These are phyloP conservation scores for Actinia equina DNA, from an alignment of 64 coral and sea anemone genomes.

Conservation along the genomic window DNA sequence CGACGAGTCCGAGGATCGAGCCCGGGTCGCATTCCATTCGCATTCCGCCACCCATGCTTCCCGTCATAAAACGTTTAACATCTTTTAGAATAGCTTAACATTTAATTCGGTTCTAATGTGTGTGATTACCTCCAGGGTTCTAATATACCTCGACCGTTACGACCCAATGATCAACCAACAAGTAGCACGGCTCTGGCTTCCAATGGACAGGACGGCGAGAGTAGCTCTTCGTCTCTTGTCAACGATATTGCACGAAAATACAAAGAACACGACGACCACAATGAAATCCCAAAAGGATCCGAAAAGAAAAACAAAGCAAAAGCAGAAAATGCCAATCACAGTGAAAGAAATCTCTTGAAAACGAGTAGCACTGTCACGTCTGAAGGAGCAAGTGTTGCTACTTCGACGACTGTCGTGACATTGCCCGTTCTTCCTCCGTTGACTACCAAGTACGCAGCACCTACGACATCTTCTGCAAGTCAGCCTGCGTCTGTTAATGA, in stretches of 20 bases:
- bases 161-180: background rate
- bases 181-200: background rate
- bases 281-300: slow-evolving; percentile 15
- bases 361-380: slow-evolving; percentile 59
- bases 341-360: slow-evolving; percentile 31
- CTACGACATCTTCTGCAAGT: slow-evolving; percentile 44
- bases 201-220: slow-evolving; percentile 14
- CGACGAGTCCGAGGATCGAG: no score
- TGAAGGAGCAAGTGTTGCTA: slow-evolving; percentile 53
- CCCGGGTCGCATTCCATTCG: no score
- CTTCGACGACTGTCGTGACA: slow-evolving; percentile 44
- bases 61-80: no score
- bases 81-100: no score
- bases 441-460: slow-evolving; percentile 86
- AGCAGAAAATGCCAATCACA: slow-evolving; percentile 19
- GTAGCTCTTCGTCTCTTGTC: slow-evolving; percentile 16
- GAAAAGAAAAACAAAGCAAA: slow-evolving; percentile 27
- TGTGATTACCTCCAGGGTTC: background rate
- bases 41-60: no score
- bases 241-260: slow-evolving; percentile 8
- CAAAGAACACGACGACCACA: background rate
- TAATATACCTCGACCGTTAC: slow-evolving; percentile 15
- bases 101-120: no score
- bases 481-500: slow-evolving; percentile 43
- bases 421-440: slow-evolving; percentile 79